These are phyloP conservation scores for Ciona savignyi DNA, from an alignment of 23 tunicate genomes.

Conservation along the genomic window DNA sequence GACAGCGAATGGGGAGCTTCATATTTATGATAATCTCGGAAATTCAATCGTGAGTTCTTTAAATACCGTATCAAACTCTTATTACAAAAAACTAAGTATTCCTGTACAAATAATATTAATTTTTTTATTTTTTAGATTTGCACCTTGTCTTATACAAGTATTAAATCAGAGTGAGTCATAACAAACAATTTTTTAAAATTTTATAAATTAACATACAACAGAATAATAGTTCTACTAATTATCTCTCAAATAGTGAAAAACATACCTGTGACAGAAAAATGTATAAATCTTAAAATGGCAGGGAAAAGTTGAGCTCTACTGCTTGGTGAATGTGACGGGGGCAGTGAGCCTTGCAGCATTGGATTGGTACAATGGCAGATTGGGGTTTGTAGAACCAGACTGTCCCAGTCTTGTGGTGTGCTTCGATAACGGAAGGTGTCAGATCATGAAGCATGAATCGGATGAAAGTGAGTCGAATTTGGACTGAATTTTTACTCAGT, in stretches of 20 bases:
- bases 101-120: no score
- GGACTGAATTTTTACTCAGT: no score
- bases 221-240: no score
- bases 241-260: no score
- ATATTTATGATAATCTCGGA: conserved; percentile 73
- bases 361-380: conserved; percentile 81
- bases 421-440: conserved; percentile 93
- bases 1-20: conserved; percentile 80
- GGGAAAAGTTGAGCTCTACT: conserved; percentile 73
- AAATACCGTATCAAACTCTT: no score
- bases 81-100: no score
- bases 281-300: conserved; percentile 1
- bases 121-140: no score
- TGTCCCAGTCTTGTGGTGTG: conserved; percentile 89
- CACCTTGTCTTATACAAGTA: no score
- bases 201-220: no score
- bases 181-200: no score
- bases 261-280: no score
- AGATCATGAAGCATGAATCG: conserved; percentile 73
- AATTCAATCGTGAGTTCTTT: conserved; percentile 45
- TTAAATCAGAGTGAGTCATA: neutral
- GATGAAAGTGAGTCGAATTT: conserved; percentile 44
- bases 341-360: conserved; percentile 78
- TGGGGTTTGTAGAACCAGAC: conserved; percentile 73
- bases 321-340: conserved; percentile 87